A percentile compares a stretch with the other conserved stretches of the same genome.
Conservation (phyloP, 2,797 vertebrate species). For the Pseudochaenichthys georgianus region DNA sequence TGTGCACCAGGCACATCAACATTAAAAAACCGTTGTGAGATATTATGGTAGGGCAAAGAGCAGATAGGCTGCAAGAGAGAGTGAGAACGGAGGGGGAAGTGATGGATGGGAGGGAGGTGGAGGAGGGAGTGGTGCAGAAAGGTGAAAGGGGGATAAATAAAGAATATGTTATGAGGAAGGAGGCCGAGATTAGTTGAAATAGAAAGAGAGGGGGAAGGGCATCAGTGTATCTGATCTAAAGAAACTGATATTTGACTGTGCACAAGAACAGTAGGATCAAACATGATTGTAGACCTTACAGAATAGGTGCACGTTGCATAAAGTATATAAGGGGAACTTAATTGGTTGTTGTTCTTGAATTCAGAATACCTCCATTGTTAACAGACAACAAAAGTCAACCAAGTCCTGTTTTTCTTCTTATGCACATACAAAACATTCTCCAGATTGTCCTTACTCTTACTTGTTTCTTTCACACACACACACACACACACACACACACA, state of each 20-base stretch:
- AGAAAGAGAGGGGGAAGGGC: background rate
- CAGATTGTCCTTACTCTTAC: background rate
- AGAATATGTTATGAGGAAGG: background rate
- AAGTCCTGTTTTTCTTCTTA: background rate
- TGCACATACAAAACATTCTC: background rate
- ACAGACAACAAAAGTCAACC: background rate
- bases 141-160: background rate
- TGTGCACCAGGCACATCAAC: slow-evolving; percentile 19
- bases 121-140: background rate
- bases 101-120: slow-evolving; percentile 8
- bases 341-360: background rate
- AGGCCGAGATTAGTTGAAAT: background rate
- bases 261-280: background rate
- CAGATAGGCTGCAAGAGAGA: slow-evolving; percentile 1
- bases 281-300: background rate
- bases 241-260: background rate
- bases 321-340: too few relatives aligned
- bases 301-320: background rate
- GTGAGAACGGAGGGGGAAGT: slow-evolving; percentile 6
- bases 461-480: background rate
- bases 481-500: background rate
- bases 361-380: too few relatives aligned
- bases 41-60: slow-evolving; percentile 39
- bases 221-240: slow-evolving; percentile 3
- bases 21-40: slow-evolving; percentile 47